phyloP scores from a whole-genome alignment of 2,888 invertebrate genomes.

The Rhogogaster chlorosoma region DNA sequence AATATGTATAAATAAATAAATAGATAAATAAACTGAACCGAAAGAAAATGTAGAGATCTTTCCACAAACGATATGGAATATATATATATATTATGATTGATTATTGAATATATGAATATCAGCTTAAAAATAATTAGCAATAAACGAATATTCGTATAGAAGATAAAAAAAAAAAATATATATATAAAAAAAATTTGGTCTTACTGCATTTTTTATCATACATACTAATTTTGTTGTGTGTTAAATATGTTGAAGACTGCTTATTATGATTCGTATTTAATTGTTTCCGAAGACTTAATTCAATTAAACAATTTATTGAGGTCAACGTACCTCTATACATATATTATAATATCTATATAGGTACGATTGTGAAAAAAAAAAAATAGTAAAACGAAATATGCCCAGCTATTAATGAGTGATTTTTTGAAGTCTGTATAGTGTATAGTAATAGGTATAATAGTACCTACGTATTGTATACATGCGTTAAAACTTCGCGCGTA shows the following conservation, averaged over 20 bases:
- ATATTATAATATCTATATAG: background rate
- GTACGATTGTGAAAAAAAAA: background rate
- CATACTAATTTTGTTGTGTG: background rate
- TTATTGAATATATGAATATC: conserved; percentile 9
- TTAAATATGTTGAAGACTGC: background rate
- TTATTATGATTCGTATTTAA: conserved; percentile 4
- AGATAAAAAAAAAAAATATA: background rate
- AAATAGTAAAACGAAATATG: background rate
- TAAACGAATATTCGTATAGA: conserved; percentile 1
- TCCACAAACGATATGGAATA: background rate
- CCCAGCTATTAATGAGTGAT: conserved; percentile 5
- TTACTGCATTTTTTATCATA: background rate
- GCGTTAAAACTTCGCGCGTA: background rate
- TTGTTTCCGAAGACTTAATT: conserved; percentile 4
- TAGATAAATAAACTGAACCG: background rate
- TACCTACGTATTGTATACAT: background rate
- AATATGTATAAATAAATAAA: background rate
- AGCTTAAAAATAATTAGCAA: background rate
- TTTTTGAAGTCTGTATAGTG: conserved; percentile 5
- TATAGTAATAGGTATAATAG: background rate
- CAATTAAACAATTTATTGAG: background rate
- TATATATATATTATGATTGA: background rate
- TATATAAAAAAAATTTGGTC: background rate
- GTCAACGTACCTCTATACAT: background rate
- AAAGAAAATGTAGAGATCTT: background rate